phyloP scores from a whole-genome alignment of 2,113 vertebrate species.

The Bujurquina vittata region DNA sequence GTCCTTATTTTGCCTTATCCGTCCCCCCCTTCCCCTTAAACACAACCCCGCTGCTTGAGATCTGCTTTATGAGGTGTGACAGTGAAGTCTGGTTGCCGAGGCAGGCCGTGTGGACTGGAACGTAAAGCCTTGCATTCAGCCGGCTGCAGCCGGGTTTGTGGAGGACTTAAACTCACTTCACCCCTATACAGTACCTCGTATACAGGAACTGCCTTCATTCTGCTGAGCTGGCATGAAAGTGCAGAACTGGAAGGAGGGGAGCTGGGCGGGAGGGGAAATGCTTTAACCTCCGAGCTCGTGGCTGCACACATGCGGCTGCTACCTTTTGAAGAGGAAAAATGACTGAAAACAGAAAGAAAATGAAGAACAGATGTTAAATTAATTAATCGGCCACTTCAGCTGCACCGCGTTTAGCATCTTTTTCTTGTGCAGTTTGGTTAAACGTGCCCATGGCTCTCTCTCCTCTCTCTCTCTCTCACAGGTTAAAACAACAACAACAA shows the following conservation, averaged over 20 bases:
- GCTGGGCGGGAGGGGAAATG: neutral
- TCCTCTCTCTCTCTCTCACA: conserved; percentile 15
- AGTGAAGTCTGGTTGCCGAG: conserved; percentile 64
- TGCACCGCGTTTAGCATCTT: conserved; percentile 3
- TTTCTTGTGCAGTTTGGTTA: conserved; percentile 3
- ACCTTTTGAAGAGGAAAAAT: conserved; percentile 27
- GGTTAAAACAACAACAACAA: conserved; percentile 37
- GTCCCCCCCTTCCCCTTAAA: conserved; percentile 51
- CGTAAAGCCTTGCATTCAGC: conserved; percentile 71
- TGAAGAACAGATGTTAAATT: neutral
- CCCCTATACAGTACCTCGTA: conserved; percentile 55
- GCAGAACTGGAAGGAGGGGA: conserved; percentile 70
- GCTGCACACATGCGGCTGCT: conserved; percentile 32
- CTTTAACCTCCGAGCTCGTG: conserved; percentile 32
- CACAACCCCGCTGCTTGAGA: conserved; percentile 47
- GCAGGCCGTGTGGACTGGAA: conserved; percentile 55
- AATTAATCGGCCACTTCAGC: neutral
- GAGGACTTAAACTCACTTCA: conserved; percentile 63
- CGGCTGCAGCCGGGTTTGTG: conserved; percentile 53
- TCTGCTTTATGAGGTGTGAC: conserved; percentile 76
- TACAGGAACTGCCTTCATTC: conserved; percentile 72
- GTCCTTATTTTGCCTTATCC: conserved; percentile 72
- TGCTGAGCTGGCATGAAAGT: conserved; percentile 89
- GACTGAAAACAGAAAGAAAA: conserved; percentile 27
- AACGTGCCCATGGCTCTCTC: conserved; percentile 21